Evolutionary conservation across 2,888 invertebrate species (phyloP), one percentile per base, ranked within the genome.

Genomic region (Platerodrilus igneus): DNA sequence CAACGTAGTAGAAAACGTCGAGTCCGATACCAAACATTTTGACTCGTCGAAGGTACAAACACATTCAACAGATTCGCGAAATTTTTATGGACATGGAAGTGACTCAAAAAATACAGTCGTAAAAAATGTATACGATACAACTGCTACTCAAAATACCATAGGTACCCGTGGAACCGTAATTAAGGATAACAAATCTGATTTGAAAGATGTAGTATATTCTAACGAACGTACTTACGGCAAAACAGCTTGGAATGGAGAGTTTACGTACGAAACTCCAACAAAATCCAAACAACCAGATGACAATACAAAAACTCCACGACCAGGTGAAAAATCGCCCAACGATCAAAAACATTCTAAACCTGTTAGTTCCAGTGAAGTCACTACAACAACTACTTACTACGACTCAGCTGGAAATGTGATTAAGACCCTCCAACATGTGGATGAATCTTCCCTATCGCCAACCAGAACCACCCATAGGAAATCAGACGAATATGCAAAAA

Each of bases 101-200:
- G 65, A 66, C 47, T 59, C 62, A 1, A 53, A 52, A 29, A 52
- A 47, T 11, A 63, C 60, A 3, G 8, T 58, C 5, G 65, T 67
- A 2, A 51, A 51, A 28, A 66, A 66, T 32, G 60, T 61, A 4
- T 67, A 66, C 37, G 66, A 67, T 36, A 58, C 63, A 8, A 61
- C 49, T 22, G 65, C 67, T 17, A 55, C 61, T 8, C 67, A 67
- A 50, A 67, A 66, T 37, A 65, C 64, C 9, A 67, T 67, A 21
- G 66, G 66, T 22, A 59, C 61, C n/a, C 57, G 39, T 46, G 69
- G 70, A 3, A 71, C 63, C 25, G 71, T 76, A 50, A 68, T 74
- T 52, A 67, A 70, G 56, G 73, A 73, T 52, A 58, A 70, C 37
- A 65, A 60, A n/a, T 69, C 70, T 49, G 73, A 74, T 55, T 52